These are phyloP conservation scores for Apocrypta bakeri DNA, from an alignment of 1,140 invertebrate genomes.

Conservation along the genomic window DNA sequence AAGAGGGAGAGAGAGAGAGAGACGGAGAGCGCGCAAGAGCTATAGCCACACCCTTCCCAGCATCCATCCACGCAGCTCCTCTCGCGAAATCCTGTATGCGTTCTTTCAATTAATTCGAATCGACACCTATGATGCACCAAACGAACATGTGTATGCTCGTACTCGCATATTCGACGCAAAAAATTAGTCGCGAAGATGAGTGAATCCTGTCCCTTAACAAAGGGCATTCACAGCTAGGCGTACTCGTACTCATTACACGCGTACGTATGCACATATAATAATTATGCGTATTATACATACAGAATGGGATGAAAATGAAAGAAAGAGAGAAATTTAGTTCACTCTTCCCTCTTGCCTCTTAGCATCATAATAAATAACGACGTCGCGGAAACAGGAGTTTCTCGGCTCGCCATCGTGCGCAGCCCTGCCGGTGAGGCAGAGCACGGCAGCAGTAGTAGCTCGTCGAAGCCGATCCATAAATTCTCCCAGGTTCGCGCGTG, in stretches of 20 bases:
- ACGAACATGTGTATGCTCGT: no score
- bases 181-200: no score
- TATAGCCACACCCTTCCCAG: slow-evolving; percentile 36
- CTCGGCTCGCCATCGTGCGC: not conserved
- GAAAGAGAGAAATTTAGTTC: no score
- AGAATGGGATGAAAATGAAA: no score
- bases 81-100: not conserved
- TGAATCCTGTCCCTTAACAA: no score
- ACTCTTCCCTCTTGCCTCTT: not conserved
- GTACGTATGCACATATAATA: no score
- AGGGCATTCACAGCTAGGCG: no score
- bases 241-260: no score
- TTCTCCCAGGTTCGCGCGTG: slow-evolving; percentile 30
- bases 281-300: no score
- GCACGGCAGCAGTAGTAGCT: not conserved
- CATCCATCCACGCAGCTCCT: not conserved
- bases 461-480: slow-evolving; percentile 46
- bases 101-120: not conserved
- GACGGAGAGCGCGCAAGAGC: slow-evolving; percentile 12
- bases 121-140: no score
- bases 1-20: not conserved
- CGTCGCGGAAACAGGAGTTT: not conserved
- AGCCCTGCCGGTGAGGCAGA: slow-evolving; percentile 1
- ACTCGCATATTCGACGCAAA: no score
- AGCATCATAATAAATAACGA: slow-evolving; percentile 19